Base-by-base conservation (phyloP, 2,113 vertebrate species). In the Oxygymnocypris stewartii region DNA sequence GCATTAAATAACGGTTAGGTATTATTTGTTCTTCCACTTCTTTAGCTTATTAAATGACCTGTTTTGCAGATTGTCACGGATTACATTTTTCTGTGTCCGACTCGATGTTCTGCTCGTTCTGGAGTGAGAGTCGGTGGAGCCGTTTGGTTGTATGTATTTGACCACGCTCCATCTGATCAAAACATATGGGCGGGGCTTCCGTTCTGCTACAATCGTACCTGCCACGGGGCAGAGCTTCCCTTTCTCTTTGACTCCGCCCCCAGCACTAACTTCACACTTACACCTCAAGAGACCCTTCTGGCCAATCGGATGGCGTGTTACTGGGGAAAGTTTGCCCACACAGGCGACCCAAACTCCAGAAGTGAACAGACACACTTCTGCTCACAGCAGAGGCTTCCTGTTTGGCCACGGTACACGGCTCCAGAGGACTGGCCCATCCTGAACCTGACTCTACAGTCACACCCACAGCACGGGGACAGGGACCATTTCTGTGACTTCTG, bases 201-300 rank as follows among this genome's bases (percentile, higher is more conserved):
- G 0, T 94, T 93, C 91, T 96, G 95, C 90, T 94, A 93, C 82
- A 74, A 89, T 35, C 94, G 92, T 0, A 92, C 85, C 77, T 95
- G 95, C 83, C 95, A 96, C 0, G 94, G 94, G 2, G 94, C 94
- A 0, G 94, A 96, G 90, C 88, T 95, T 82, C 95, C 95, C 35
- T 95, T 95, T 80, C 88, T 95, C 59, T 96, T 95, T 12, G 44
- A 92, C 89, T 93, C 94, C 0, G 92, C 92, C 69, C 4, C 90
- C 0, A 91, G 92, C 23, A 91, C 93, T 73, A 94, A 95, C 93
- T 92, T 94, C 84, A 93, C 93, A 12, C 31, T 96, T 88, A 88
- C 89, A 1, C 65, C 44, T 0, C 61, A 89, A 8, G 94, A 95
- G 91, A 89, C 81, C 87, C 90, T 92, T 81, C 90, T 96, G 78